These are phyloP conservation scores for Parnassius orleans DNA, from an alignment of 2,888 invertebrate species.

Conservation along the genomic window DNA sequence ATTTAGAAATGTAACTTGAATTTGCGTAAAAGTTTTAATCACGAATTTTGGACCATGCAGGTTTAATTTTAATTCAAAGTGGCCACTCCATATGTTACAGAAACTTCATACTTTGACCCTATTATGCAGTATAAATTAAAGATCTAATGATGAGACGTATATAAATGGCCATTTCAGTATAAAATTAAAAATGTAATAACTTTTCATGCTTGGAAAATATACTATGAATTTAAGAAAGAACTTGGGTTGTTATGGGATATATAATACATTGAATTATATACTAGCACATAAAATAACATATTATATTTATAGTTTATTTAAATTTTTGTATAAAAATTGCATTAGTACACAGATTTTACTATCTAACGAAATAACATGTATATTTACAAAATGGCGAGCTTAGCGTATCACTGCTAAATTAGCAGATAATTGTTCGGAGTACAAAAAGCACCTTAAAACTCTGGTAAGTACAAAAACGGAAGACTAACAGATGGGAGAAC, in stretches of 20 bases:
- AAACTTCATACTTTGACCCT: no score
- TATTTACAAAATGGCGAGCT: conserved; percentile 70
- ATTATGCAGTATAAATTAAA: no score
- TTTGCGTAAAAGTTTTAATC: no score
- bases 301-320: conserved; percentile 69
- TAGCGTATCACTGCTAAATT: conserved; percentile 51
- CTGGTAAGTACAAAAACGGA: conserved; percentile 74
- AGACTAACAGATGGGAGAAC: conserved; percentile 59
- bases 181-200: no score
- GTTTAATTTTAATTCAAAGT: no score
- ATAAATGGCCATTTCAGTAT: no score
- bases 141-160: no score
- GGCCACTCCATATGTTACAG: no score
- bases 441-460: conserved; percentile 62
- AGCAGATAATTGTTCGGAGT: conserved; percentile 42
- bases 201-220: no score
- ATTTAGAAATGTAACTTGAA: no score
- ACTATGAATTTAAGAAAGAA: no score
- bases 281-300: conserved; percentile 29
- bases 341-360: conserved; percentile 69
- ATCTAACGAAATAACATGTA: conserved; percentile 58
- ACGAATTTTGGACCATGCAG: no score
- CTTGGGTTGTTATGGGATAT: background rate
- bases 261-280: background rate
- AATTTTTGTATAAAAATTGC: conserved; percentile 79